Evolutionary conservation across 2,797 vertebrate species (phyloP).

Genomic region (Intellagama lesueurii): DNA sequence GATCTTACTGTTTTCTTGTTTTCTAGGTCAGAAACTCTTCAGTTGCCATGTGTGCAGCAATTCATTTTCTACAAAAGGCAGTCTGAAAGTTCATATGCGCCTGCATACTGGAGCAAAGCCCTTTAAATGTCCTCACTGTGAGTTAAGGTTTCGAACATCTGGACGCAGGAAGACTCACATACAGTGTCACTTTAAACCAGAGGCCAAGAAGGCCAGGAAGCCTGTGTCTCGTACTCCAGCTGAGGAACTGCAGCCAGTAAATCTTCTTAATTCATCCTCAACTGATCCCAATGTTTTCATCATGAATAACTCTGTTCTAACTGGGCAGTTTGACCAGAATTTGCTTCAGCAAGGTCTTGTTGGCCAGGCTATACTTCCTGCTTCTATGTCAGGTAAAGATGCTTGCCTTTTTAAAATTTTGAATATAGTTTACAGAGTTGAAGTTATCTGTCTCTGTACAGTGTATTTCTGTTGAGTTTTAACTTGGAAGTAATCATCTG

Average conservation of each 20-base stretch:
- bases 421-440: slow-evolving; percentile 22
- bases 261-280: slow-evolving; percentile 81
- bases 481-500: background rate
- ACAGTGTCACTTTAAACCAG: slow-evolving; percentile 91
- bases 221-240: slow-evolving; percentile 65
- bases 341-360: slow-evolving; percentile 91
- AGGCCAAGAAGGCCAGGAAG: slow-evolving; percentile 86
- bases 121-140: slow-evolving; percentile 97
- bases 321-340: slow-evolving; percentile 91
- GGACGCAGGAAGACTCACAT: slow-evolving; percentile 98
- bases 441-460: too few relatives aligned
- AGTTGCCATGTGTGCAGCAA: slow-evolving; percentile 98
- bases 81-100: slow-evolving; percentile 98
- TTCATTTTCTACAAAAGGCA: slow-evolving; percentile 98
- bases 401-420: background rate
- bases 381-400: slow-evolving; percentile 91
- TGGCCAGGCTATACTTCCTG: slow-evolving; percentile 94
- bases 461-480: background rate
- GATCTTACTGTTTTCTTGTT: slow-evolving; percentile 34
- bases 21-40: slow-evolving; percentile 95
- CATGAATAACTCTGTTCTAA: slow-evolving; percentile 89
- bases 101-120: slow-evolving; percentile 97
- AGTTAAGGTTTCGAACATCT: slow-evolving; percentile 95
- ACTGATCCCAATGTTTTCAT: slow-evolving; percentile 91
- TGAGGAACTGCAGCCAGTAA: slow-evolving; percentile 84